Base-by-base conservation (phyloP, 2,888 invertebrate species). In the Clistopyga incitator region DNA sequence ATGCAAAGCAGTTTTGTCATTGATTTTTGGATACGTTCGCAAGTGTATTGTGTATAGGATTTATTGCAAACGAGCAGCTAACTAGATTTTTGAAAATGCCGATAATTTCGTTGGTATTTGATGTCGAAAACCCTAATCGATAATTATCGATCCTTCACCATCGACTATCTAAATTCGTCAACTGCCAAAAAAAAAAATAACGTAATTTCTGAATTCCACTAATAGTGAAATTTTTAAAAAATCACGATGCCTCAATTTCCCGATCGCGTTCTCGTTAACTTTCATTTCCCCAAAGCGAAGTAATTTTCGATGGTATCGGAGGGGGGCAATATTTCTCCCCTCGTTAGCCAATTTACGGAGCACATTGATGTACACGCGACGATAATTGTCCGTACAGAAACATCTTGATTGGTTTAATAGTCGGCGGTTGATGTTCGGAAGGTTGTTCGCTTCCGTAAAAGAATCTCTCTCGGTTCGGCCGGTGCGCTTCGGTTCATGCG, bases 371-470 rank as follows among this genome's bases (percentile, higher is more conserved):
- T 47, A 67, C 42, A 42, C 42, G 65, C 42, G 20, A 47, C 29
- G 74, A 74, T 82, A 82, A 82, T 78, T 74, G 82, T 70, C 59
- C 25, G 77, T 52, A 38, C 45, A 11, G 20, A 82, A 78, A 78
- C 74, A 78, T 78, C 74, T 82, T 82, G 68, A 82, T 78, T 68
- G 74, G 42, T 67, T 67, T 47, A 47, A 67, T 67, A 67, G 67
- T 25, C 13, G 67, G n/a, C 10, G 25, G 25, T 47, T 47, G 67
- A 78, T 82, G 38, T 81, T 78, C 38, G 77, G 6, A 20, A 64
- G 38, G 64, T 64, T 75, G 54, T 54, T 59, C 47, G 77, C 74
- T 82, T 75, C 78, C 59, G 78, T 75, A 82, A 70, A 71, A 65
- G 54, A 59, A 77, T 54, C 50, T 42, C 50, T 42, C 50, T 47